A percentile compares a stretch with the other conserved stretches of the same genome.
These are phyloP conservation scores for Lasioglossum zephyrum DNA, from an alignment of 2,888 invertebrate genomes.

Conservation along the genomic window DNA sequence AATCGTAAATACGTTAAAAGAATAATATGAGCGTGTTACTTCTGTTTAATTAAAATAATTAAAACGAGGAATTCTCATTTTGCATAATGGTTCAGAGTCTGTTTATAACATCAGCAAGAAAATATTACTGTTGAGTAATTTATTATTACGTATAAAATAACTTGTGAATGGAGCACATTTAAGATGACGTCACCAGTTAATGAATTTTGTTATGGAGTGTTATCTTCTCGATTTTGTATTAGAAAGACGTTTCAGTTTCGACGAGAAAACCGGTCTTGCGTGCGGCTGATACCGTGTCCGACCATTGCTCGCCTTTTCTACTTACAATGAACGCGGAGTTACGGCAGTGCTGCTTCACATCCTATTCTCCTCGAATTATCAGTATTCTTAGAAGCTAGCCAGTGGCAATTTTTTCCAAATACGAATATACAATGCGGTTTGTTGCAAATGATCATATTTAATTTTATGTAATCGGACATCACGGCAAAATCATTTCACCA, in stretches of 20 bases:
- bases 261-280: background rate
- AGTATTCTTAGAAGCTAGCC: background rate
- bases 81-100: background rate
- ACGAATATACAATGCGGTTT: background rate
- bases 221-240: background rate
- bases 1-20: background rate
- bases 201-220: background rate
- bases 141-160: background rate
- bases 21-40: background rate
- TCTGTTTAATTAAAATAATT: background rate
- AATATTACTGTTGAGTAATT: background rate
- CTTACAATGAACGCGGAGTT: background rate
- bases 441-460: background rate
- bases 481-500: background rate
- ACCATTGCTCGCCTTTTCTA: constrained; percentile 7
- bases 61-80: background rate
- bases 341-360: background rate
- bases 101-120: background rate
- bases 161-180: background rate
- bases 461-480: background rate
- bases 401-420: background rate
- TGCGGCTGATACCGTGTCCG: background rate
- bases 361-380: background rate
- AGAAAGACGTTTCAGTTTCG: background rate
- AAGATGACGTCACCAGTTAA: background rate